phyloP scores from a whole-genome alignment of 2,113 vertebrate genomes.

The Nestor notabilis region DNA sequence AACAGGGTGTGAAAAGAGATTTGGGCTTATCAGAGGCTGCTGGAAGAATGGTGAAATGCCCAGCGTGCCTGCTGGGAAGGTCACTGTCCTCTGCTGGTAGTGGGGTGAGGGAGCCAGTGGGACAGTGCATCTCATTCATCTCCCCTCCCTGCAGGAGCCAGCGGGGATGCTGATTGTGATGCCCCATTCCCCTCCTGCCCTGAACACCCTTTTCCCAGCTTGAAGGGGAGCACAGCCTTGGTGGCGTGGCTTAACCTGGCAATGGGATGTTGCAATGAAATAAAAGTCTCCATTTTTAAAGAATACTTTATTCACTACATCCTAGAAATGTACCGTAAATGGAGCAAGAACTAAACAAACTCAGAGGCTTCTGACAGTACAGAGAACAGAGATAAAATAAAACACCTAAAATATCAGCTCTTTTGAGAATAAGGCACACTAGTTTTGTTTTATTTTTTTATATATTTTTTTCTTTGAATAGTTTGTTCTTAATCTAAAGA shows the following conservation, averaged over 20 bases:
- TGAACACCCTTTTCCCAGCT: background rate
- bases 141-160: rapidly evolving
- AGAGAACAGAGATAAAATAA: conserved; percentile 72
- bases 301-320: conserved; percentile 84
- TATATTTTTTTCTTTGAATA: conserved; percentile 51
- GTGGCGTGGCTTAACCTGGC: background rate
- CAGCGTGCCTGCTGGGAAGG: rapidly evolving
- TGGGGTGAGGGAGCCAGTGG: background rate
- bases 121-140: background rate
- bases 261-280: conserved; percentile 1
- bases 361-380: conserved; percentile 68
- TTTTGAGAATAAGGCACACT: conserved; percentile 75
- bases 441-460: conserved; percentile 4
- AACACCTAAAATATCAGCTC: conserved; percentile 72
- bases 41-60: background rate
- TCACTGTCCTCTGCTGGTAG: background rate
- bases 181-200: background rate
- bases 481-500: conserved; percentile 84
- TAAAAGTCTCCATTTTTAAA: conserved; percentile 59
- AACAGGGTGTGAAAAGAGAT: background rate
- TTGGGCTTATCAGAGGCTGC: background rate
- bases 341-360: conserved; percentile 73
- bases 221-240: background rate
- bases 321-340: conserved; percentile 75
- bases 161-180: rapidly evolving